Base-by-base conservation (phyloP, 2,888 invertebrate species). In the Oscheius myriophilus region DNA sequence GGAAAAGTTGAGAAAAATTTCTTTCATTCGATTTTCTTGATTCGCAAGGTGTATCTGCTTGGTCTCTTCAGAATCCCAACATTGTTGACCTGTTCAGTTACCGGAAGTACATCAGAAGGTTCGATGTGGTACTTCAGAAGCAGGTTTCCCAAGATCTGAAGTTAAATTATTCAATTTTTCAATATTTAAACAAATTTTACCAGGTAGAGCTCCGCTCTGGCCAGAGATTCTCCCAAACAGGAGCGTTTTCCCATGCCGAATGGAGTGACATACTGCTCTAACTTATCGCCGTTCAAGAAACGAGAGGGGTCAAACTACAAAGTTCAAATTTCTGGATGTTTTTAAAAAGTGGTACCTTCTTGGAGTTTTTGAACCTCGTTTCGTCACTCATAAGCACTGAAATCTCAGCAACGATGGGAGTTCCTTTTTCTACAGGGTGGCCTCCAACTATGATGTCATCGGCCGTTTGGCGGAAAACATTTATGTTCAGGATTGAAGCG, bases 181-280 rank as follows among this genome's bases (percentile, higher is more conserved):
- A n/a, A 11, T 21, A 9, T 2, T 4, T 12, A 6, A 59, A 11
- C 23, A 18, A 33, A 21, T 21, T 42, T 14, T 21, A 75, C 73
- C 70, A 75, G 51, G 42, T 77, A 77, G 42, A 77, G 61, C 42
- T 77, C 76, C 1, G 71, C 70, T 41, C 71, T 58, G 0, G 76
- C 76, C 21, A 77, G 33, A 6, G 72, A 70, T 52, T 77, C 74
- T 18, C 76, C 76, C 1, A 70, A 67, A 59, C 76, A 77, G 26
- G 58, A 45, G 12, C 76, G 23, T 41, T 77, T 77, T 14, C 76
- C 76, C 16, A 74, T 67, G 33, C 76, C 76, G 53, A 77, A 77
- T 12, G 71, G 74, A 9, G 69, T 67, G 58, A 72, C 41, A 0
- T 59, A 67, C 39, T 72, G 68, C 41, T 71, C 74, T 42, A 75